Conservation (phyloP, 1,140 invertebrate species). For the Ruditapes philippinarum region DNA sequence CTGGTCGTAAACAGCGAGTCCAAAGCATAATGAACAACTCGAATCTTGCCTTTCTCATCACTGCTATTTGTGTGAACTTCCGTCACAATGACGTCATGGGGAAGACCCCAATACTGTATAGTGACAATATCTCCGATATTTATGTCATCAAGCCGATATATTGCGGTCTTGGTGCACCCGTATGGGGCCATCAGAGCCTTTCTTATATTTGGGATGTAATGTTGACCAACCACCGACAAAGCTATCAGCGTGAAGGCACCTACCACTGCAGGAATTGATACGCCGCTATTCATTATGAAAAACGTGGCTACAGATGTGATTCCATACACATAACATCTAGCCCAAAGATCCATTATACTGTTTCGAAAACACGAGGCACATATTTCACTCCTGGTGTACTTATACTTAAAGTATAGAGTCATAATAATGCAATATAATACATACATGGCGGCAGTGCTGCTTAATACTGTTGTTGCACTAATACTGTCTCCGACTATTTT, state of each 20-base stretch:
- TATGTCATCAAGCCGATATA: not conserved
- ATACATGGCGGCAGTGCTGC: not conserved
- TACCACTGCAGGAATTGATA: not conserved
- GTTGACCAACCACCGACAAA: constrained; percentile 3
- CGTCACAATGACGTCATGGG: not conserved
- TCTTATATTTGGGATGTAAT: not conserved
- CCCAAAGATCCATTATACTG: constrained; percentile 26
- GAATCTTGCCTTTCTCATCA: not conserved
- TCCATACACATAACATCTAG: constrained; percentile 9
- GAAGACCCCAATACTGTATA: not conserved
- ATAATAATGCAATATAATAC: constrained; percentile 34
- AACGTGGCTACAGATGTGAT: constrained; percentile 4
- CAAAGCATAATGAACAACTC: not conserved
- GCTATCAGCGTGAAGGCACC: not conserved
- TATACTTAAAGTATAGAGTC: not conserved
- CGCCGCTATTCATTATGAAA: not conserved
- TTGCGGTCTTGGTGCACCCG: not conserved
- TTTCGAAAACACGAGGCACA: constrained; percentile 8
- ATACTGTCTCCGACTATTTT: not conserved
- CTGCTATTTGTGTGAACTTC: not conserved
- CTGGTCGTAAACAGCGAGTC: not conserved
- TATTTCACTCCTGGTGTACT: not conserved
- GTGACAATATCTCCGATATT: not conserved
- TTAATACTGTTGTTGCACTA: not conserved
- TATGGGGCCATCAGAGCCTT: not conserved